Evolutionary conservation across 2,888 invertebrate species (phyloP).

Genomic region (Cephus pygmeus): DNA sequence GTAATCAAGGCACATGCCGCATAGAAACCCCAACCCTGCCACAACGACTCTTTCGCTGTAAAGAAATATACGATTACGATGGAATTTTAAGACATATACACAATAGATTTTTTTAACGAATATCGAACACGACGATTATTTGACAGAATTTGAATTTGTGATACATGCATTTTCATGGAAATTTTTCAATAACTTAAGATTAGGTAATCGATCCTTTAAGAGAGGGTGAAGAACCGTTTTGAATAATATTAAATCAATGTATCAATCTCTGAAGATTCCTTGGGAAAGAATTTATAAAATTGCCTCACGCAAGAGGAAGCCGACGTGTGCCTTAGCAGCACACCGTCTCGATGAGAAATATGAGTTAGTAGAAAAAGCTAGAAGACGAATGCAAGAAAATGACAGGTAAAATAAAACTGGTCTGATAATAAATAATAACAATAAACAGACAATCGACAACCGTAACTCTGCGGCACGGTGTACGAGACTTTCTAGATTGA

Average conservation of each 20-base stretch:
- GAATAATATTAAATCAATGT: not conserved
- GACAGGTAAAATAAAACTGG: constrained; percentile 37
- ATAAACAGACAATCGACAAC: constrained; percentile 37
- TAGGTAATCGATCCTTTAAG: not conserved
- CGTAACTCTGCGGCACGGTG: constrained; percentile 20
- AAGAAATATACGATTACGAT: not conserved
- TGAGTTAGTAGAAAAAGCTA: not conserved
- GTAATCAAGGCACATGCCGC: constrained; percentile 78
- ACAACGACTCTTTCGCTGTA: constrained; percentile 64
- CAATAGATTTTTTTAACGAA: not conserved
- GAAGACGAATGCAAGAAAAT: not conserved
- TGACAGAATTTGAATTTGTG: too few relatives aligned
- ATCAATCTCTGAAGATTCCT: not conserved
- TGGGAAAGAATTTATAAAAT: not conserved
- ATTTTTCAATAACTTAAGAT: too few relatives aligned
- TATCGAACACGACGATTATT: not conserved
- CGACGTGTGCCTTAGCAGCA: not conserved
- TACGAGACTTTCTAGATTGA: constrained; percentile 29
- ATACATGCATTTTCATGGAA: too few relatives aligned
- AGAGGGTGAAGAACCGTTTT: not conserved
- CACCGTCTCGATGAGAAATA: not conserved
- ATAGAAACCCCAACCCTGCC: constrained; percentile 84
- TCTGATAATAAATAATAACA: constrained; percentile 43
- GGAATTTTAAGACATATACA: not conserved
- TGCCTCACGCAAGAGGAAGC: not conserved